Conservation (phyloP, 2,113 vertebrate genomes). For the Sigmodon hispidus region DNA sequence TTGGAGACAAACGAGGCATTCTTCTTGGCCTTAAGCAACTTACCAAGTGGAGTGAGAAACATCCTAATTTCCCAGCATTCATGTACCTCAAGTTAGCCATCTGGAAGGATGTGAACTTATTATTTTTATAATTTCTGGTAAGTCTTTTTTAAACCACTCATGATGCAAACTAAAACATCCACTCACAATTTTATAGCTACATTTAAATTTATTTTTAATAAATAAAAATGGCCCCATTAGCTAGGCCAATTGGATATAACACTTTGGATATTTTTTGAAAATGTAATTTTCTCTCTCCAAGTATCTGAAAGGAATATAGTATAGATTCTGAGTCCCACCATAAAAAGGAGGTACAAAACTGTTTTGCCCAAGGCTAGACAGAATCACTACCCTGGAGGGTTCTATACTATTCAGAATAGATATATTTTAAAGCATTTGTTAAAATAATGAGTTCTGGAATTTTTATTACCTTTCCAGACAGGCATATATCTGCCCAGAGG, state of each 20-base stretch:
- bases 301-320: conserved; percentile 31
- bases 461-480: conserved; percentile 59
- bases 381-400: conserved; percentile 36
- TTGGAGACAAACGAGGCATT: not conserved
- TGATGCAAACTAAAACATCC: conserved; percentile 56
- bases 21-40: conserved; percentile 25
- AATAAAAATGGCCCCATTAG: conserved; percentile 25
- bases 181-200: conserved; percentile 18
- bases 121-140: conserved; percentile 32
- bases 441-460: conserved; percentile 64
- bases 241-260: not conserved
- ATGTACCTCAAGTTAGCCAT: not conserved
- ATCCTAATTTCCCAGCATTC: not conserved
- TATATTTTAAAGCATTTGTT: not conserved
- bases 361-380: conserved; percentile 17
- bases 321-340: conserved; percentile 23
- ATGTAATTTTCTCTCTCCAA: conserved; percentile 5
- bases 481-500: conserved; percentile 45
- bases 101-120: not conserved
- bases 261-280: conserved; percentile 32
- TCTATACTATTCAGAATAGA: not conserved
- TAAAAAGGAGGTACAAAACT: not conserved
- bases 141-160: conserved; percentile 44
- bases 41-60: not conserved
- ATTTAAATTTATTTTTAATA: conserved; percentile 62